phyloP scores from a whole-genome alignment of 2,888 invertebrate species.

The Phrixothrix hirtus region DNA sequence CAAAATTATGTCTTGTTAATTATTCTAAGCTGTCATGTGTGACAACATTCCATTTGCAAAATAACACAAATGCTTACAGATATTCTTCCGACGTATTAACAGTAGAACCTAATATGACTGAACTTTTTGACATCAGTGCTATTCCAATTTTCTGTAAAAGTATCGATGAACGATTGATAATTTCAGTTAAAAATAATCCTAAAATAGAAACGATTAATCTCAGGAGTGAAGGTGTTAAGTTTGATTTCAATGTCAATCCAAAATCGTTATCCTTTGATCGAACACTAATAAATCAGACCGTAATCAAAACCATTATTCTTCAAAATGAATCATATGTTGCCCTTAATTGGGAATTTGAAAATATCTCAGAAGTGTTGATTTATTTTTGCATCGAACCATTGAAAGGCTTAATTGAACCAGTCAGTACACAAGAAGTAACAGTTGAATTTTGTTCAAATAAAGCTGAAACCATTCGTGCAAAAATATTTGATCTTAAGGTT shows the following conservation, averaged over 20 bases:
- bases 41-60: constrained; percentile 57
- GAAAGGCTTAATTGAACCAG: constrained; percentile 55
- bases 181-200: constrained; percentile 63
- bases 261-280: constrained; percentile 60
- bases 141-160: constrained; percentile 46
- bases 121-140: constrained; percentile 46
- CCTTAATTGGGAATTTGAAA: constrained; percentile 61
- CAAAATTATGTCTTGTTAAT: constrained; percentile 61
- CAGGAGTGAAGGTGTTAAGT: constrained; percentile 59
- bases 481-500: constrained; percentile 57
- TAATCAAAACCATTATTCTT: constrained; percentile 58
- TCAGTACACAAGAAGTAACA: constrained; percentile 58
- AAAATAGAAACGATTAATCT: constrained; percentile 60
- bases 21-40: constrained; percentile 59
- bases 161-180: constrained; percentile 44
- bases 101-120: constrained; percentile 43
- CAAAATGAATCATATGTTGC: constrained; percentile 62
- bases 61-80: constrained; percentile 57
- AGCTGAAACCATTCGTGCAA: constrained; percentile 55
- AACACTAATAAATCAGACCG: constrained; percentile 59
- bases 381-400: constrained; percentile 57
- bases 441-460: constrained; percentile 59
- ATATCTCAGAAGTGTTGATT: constrained; percentile 50
- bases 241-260: constrained; percentile 56
- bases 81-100: constrained; percentile 47